Evolutionary conservation across 2,113 vertebrate species (phyloP).

Genomic region (Atherinomorus stipes): DNA sequence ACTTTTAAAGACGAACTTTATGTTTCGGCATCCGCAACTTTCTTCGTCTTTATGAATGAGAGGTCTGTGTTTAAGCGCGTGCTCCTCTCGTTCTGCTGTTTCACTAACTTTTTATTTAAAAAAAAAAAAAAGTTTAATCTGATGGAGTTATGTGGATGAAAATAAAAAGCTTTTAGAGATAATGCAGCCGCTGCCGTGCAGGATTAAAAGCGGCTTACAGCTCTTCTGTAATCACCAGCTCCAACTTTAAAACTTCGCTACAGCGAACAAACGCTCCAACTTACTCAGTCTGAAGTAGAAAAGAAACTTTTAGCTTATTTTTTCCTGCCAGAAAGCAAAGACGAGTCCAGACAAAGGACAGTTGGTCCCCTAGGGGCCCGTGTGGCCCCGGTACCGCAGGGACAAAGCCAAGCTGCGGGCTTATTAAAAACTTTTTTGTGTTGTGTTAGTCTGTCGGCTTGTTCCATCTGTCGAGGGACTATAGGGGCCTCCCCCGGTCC

Average conservation of each 20-base stretch:
- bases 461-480: slow-evolving; percentile 95
- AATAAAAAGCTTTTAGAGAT: slow-evolving; percentile 4
- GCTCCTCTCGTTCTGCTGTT: too few relatives aligned
- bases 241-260: slow-evolving; percentile 35
- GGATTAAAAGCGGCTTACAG: slow-evolving; percentile 33
- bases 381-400: slow-evolving; percentile 77
- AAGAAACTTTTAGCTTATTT: not conserved
- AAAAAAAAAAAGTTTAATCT: not conserved
- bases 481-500: slow-evolving; percentile 77
- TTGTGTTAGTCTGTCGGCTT: slow-evolving; percentile 85
- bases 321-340: slow-evolving; percentile 70
- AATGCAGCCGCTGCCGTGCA: not conserved
- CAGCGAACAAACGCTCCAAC: not conserved
- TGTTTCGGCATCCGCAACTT: slow-evolving; percentile 27
- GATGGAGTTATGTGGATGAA: not conserved
- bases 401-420: slow-evolving; percentile 86
- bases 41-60: not conserved
- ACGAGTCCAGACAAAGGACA: slow-evolving; percentile 84
- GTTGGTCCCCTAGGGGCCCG: slow-evolving; percentile 78
- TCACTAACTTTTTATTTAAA: not conserved
- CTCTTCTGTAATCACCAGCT: slow-evolving; percentile 25
- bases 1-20: slow-evolving; percentile 3
- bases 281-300: not conserved
- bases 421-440: slow-evolving; percentile 86
- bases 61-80: not conserved